These are phyloP conservation scores for Dryadula phaetusa DNA, from an alignment of 2,888 invertebrate species.

Conservation along the genomic window DNA sequence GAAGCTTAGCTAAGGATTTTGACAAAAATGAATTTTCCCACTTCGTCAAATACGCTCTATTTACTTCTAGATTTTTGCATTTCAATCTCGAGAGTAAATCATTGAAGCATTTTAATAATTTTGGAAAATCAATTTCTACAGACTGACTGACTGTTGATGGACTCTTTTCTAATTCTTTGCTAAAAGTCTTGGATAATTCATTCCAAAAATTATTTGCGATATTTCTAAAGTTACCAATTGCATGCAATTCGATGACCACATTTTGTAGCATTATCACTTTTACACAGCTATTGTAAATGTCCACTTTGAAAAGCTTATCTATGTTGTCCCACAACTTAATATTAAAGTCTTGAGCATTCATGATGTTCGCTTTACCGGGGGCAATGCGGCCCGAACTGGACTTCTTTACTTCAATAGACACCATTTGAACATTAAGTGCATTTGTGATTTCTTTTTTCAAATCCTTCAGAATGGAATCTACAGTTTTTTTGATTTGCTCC, in stretches of 20 bases:
- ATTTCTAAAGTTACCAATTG: constrained; percentile 78
- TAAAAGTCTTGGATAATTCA: constrained; percentile 72
- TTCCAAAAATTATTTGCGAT: constrained; percentile 85
- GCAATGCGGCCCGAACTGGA: constrained; percentile 70
- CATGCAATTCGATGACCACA: constrained; percentile 78
- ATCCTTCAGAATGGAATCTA: constrained; percentile 79
- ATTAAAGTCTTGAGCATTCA: constrained; percentile 82
- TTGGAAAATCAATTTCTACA: constrained; percentile 94
- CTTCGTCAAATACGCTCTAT: constrained; percentile 85
- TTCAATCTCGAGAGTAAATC: constrained; percentile 90
- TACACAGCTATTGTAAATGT: constrained; percentile 88
- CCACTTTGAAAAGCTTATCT: constrained; percentile 92
- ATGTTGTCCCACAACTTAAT: constrained; percentile 93
- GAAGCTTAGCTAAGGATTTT: constrained; percentile 91
- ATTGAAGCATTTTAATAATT: constrained; percentile 91
- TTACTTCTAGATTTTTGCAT: constrained; percentile 83
- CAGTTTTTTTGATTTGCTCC: constrained; percentile 79
- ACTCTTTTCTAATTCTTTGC: constrained; percentile 81
- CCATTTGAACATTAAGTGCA: constrained; percentile 80
- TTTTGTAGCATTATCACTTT: constrained; percentile 86
- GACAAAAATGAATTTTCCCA: constrained; percentile 95
- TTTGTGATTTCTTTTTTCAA: constrained; percentile 78
- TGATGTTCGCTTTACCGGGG: constrained; percentile 80
- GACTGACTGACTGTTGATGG: constrained; percentile 88
- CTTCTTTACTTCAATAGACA: constrained; percentile 73